phyloP scores from a whole-genome alignment of 2,797 vertebrate genomes.

The Rhincodon typus region DNA sequence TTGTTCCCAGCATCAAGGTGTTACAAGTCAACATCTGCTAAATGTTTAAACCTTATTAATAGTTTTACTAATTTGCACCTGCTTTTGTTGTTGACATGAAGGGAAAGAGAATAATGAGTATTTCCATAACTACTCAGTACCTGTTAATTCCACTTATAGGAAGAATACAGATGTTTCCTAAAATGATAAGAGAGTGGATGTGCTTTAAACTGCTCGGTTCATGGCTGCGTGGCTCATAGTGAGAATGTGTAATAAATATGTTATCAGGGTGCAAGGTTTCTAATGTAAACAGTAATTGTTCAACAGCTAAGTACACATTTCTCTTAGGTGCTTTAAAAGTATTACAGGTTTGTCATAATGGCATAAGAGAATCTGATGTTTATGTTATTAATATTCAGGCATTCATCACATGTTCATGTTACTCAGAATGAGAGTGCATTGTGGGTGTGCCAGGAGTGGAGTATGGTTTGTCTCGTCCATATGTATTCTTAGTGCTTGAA shows the following conservation, averaged over 20 bases:
- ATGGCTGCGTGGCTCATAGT: neutral
- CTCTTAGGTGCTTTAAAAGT: neutral
- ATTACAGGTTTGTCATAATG: neutral
- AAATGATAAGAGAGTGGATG: neutral
- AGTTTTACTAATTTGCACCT: neutral
- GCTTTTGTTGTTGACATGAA: neutral
- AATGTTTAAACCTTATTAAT: neutral
- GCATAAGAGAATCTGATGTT: neutral
- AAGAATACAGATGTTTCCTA: neutral
- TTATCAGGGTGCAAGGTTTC: neutral
- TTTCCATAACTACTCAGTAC: neutral
- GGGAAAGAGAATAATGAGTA: neutral
- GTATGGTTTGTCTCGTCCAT: no score
- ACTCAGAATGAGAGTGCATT: neutral
- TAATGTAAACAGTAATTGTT: neutral
- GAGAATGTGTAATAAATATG: neutral
- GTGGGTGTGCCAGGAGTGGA: neutral
- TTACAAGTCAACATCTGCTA: neutral
- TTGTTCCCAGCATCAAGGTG: neutral
- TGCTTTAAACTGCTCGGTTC: neutral
- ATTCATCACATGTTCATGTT: neutral
- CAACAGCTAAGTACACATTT: neutral
- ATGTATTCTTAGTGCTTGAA: neutral
- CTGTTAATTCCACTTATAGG: neutral
- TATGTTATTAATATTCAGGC: neutral